Evolutionary conservation across 2,888 invertebrate genomes (phyloP).

Genomic region (Volucella bombylans): DNA sequence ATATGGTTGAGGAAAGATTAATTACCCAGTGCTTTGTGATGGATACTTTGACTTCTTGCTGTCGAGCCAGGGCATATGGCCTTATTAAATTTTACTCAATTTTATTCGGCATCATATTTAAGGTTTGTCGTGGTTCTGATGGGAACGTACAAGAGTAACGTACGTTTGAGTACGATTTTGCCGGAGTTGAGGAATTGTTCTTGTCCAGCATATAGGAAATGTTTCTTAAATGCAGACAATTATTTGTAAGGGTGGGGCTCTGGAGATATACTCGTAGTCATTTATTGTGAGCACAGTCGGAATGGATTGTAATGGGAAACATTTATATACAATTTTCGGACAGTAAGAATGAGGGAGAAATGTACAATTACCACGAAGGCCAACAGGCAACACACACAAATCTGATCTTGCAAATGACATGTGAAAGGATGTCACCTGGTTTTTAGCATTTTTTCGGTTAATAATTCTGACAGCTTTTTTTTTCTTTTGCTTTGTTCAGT

Average conservation of each 20-base stretch:
- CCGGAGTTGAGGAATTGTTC: slow-evolving; percentile 14
- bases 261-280: slow-evolving; percentile 42
- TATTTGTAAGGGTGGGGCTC: slow-evolving; percentile 44
- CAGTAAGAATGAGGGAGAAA: neutral
- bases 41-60: slow-evolving; percentile 66
- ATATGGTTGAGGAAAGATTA: slow-evolving; percentile 69
- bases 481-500: too few relatives aligned
- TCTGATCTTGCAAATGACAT: too few relatives aligned
- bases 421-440: too few relatives aligned
- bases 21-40: slow-evolving; percentile 68
- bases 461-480: too few relatives aligned
- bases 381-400: too few relatives aligned
- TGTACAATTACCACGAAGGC: too few relatives aligned
- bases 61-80: slow-evolving; percentile 39
- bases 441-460: too few relatives aligned
- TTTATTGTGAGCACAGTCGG: slow-evolving; percentile 45
- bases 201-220: neutral
- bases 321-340: slow-evolving; percentile 17
- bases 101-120: slow-evolving; percentile 46
- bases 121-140: slow-evolving; percentile 11
- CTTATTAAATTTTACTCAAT: slow-evolving; percentile 60
- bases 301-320: slow-evolving; percentile 20
- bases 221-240: slow-evolving; percentile 45
- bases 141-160: neutral
- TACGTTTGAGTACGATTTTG: slow-evolving; percentile 7